phyloP scores from a whole-genome alignment of 2,888 invertebrate genomes.

The Leptinotarsa rubiginosa region DNA sequence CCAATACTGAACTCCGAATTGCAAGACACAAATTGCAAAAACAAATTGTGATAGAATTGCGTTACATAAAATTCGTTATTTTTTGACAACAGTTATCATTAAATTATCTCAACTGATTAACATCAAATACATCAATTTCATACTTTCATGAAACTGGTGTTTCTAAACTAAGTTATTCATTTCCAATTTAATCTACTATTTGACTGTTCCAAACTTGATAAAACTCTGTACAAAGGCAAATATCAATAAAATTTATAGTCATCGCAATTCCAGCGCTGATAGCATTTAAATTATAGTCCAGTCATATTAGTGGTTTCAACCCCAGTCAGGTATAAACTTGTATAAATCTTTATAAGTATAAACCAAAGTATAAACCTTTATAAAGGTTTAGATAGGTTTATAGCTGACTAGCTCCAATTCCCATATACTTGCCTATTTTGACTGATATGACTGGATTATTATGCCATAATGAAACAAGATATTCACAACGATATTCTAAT shows the following conservation, averaged over 20 bases:
- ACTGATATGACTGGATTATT: no score
- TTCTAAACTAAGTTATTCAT: neutral
- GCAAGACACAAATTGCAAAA: neutral
- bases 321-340: no score
- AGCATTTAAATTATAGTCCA: no score
- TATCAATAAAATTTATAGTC: neutral
- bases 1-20: neutral
- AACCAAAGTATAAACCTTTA: no score
- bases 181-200: neutral
- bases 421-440: no score
- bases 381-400: no score
- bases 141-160: neutral
- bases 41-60: constrained; percentile 12
- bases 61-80: constrained; percentile 8
- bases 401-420: no score
- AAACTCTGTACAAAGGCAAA: neutral
- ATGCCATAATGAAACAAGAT: no score
- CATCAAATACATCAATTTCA: constrained; percentile 14
- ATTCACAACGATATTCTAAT: no score
- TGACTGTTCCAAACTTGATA: neutral
- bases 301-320: no score
- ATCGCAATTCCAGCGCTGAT: no score
- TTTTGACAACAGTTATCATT: neutral
- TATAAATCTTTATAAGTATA: no score
- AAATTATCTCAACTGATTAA: constrained; percentile 5